Evolutionary conservation across 2,113 vertebrate species (phyloP).

Genomic region (Equus quagga): DNA sequence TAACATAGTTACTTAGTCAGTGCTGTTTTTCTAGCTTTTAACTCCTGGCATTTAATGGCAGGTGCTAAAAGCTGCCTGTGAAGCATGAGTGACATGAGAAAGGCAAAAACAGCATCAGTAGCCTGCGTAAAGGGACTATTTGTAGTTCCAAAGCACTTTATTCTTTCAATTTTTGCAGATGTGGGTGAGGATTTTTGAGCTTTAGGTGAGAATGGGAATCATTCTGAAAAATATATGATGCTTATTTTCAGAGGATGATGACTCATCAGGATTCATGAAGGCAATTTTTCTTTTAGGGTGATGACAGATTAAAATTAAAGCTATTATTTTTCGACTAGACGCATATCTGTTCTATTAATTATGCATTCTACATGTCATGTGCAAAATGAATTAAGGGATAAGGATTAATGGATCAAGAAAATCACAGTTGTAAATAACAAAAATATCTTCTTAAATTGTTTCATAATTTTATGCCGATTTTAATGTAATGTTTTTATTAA

Average conservation of each 20-base stretch:
- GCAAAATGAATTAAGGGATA: neutral
- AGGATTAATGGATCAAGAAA: constrained; percentile 48
- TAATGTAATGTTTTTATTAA: constrained; percentile 27
- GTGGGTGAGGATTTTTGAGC: constrained; percentile 12
- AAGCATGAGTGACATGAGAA: neutral
- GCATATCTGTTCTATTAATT: constrained; percentile 49
- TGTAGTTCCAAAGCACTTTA: neutral
- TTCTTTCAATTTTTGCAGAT: constrained; percentile 6
- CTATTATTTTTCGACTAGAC: constrained; percentile 58
- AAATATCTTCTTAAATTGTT: constrained; percentile 18
- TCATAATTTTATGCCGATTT: neutral
- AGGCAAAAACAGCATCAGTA: neutral
- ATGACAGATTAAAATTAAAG: constrained; percentile 53
- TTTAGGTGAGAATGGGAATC: constrained; percentile 35
- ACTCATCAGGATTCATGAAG: constrained; percentile 51
- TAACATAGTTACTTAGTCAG: neutral
- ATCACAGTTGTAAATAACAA: constrained; percentile 39
- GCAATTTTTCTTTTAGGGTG: constrained; percentile 45
- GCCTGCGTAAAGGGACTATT: neutral
- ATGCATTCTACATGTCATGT: constrained; percentile 47
- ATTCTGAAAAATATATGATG: neutral
- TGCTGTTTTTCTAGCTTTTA: constrained; percentile 16
- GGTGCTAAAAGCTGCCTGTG: constrained; percentile 28
- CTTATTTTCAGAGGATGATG: constrained; percentile 49
- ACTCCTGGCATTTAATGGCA: neutral